phyloP scores from a whole-genome alignment of 2,797 vertebrate species.

The Acanthurus tractus region DNA sequence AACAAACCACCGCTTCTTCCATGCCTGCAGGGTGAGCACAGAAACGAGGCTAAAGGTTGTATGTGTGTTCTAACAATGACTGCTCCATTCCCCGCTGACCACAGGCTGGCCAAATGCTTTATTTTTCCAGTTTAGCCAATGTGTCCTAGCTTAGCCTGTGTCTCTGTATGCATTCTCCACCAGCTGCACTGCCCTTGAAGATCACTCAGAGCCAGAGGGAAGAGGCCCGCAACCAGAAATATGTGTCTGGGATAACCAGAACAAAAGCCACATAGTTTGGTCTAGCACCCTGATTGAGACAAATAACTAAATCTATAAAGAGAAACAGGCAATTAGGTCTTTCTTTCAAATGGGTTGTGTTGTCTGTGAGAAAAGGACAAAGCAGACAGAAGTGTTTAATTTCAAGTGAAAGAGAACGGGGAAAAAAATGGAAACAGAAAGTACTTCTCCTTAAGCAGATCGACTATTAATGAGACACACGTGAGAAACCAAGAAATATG shows the following conservation, averaged over 20 bases:
- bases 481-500: neutral
- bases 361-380: conserved; percentile 31
- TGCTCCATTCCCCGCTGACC: conserved; percentile 61
- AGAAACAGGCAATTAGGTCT: conserved; percentile 67
- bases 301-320: conserved; percentile 69
- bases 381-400: conserved; percentile 37
- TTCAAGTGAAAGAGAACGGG: conserved; percentile 12
- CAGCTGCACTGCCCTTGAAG: conserved; percentile 63
- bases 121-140: conserved; percentile 61
- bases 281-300: conserved; percentile 60
- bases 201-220: conserved; percentile 54
- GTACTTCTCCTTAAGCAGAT: conserved; percentile 3
- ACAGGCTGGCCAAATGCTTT: conserved; percentile 67
- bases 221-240: conserved; percentile 74
- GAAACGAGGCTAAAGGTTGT: conserved; percentile 71
- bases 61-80: conserved; percentile 68
- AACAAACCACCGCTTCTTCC: conserved; percentile 99
- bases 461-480: neutral
- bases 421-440: neutral
- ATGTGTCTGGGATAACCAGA: conserved; percentile 72
- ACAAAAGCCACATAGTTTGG: conserved; percentile 78
- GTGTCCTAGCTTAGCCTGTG: conserved; percentile 51
- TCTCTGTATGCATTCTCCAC: conserved; percentile 58
- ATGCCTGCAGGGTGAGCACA: conserved; percentile 88
- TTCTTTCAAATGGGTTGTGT: conserved; percentile 53